phyloP scores from a whole-genome alignment of 2,797 vertebrate genomes.

The Amblyraja radiata region DNA sequence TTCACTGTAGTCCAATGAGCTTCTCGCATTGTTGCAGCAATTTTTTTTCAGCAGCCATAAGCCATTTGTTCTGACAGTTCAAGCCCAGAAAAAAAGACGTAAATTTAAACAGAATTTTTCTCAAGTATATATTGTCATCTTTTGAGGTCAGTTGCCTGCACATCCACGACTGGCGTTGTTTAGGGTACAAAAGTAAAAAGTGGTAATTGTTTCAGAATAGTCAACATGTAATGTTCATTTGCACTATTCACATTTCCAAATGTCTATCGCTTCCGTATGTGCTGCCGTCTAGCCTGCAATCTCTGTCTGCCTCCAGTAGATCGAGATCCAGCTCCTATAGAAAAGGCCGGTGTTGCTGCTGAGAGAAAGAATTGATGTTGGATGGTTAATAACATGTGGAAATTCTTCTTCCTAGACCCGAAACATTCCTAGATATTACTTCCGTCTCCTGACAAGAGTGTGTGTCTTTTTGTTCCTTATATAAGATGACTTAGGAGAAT shows the following conservation, averaged over 20 bases:
- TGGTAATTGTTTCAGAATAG: slow-evolving; percentile 32
- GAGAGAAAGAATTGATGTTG: slow-evolving; percentile 29
- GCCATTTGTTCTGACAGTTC: slow-evolving; percentile 27
- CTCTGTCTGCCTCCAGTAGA: slow-evolving; percentile 68
- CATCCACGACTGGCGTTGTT: slow-evolving; percentile 23
- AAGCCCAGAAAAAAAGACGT: slow-evolving; percentile 16
- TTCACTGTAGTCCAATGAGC: background rate
- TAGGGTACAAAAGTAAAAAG: slow-evolving; percentile 38
- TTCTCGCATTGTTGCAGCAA: background rate
- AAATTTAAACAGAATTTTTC: slow-evolving; percentile 33
- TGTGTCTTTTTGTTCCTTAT: background rate
- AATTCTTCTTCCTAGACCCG: background rate
- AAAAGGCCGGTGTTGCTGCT: slow-evolving; percentile 72
- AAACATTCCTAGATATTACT: background rate
- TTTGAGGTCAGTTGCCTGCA: slow-evolving; percentile 30
- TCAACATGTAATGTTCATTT: background rate
- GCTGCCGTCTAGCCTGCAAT: slow-evolving; percentile 82
- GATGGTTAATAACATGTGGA: background rate
- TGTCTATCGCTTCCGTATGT: slow-evolving; percentile 81
- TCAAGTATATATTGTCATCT: slow-evolving; percentile 26
- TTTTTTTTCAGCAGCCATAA: slow-evolving; percentile 30
- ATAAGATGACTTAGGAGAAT: background rate
- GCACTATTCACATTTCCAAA: slow-evolving; percentile 22
- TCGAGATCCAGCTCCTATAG: slow-evolving; percentile 85
- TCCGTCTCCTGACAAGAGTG: background rate